phyloP scores from a whole-genome alignment of 2,113 vertebrate species.

The Leucosticte australis region DNA sequence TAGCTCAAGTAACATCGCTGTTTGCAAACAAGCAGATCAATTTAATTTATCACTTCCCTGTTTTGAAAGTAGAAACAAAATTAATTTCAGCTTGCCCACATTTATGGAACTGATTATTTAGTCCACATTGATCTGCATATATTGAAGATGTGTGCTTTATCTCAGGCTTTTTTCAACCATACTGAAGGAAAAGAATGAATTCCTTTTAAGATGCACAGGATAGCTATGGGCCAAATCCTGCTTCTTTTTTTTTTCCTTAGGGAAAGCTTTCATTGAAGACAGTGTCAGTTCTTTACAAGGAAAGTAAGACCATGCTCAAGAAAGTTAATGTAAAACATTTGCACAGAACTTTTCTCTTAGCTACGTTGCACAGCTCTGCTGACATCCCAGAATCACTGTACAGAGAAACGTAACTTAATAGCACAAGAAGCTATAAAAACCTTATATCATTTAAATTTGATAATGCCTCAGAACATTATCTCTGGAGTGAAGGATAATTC shows the following conservation, averaged over 20 bases:
- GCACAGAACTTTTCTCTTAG: background rate
- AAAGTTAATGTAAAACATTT: background rate
- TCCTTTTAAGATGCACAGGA: background rate
- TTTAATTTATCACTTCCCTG: background rate
- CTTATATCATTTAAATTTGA: background rate
- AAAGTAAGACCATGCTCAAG: background rate
- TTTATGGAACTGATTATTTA: background rate
- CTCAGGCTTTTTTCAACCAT: background rate
- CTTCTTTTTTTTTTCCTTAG: background rate
- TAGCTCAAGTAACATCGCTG: background rate
- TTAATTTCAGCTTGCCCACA: background rate
- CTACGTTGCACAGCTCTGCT: background rate
- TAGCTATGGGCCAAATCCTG: background rate
- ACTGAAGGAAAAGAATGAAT: background rate
- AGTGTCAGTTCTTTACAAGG: background rate
- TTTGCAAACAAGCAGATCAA: background rate
- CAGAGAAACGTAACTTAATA: background rate
- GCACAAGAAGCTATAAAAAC: constrained; percentile 4
- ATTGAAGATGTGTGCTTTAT: background rate
- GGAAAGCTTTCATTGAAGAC: background rate
- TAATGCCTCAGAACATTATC: background rate
- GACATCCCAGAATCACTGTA: background rate
- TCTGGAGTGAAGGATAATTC: background rate
- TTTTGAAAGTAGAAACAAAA: background rate
- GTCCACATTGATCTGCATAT: background rate